phyloP scores from a whole-genome alignment of 2,888 invertebrate species.

The Nomada hirtipes region DNA sequence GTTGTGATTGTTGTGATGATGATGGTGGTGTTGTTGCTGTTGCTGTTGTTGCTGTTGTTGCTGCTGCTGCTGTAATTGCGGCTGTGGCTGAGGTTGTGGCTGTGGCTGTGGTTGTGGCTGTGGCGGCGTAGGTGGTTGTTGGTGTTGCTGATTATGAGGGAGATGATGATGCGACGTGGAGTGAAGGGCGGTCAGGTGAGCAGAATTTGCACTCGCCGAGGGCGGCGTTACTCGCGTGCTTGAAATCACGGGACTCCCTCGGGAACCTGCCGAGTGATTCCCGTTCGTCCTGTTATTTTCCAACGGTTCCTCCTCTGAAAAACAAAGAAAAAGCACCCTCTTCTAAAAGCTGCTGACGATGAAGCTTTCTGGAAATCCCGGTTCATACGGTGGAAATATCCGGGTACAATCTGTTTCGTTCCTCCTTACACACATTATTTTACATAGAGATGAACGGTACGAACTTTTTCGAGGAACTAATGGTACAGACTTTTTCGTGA shows the following conservation, averaged over 20 bases:
- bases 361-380: background rate
- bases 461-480: too few relatives aligned
- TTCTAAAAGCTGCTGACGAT: background rate
- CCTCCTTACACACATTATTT: too few relatives aligned
- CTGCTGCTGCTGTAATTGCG: conserved; percentile 68
- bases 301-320: conserved; percentile 83
- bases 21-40: conserved; percentile 69
- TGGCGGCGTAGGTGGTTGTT: conserved; percentile 63
- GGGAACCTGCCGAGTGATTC: conserved; percentile 74
- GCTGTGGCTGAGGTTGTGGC: conserved; percentile 57
- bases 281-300: conserved; percentile 80
- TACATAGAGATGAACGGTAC: too few relatives aligned
- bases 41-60: conserved; percentile 60
- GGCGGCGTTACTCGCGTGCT: conserved; percentile 78
- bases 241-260: conserved; percentile 79
- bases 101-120: conserved; percentile 44
- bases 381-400: too few relatives aligned
- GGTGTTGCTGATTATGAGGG: conserved; percentile 71
- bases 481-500: too few relatives aligned
- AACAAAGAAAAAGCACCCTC: conserved; percentile 3
- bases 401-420: too few relatives aligned
- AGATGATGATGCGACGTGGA: conserved; percentile 72
- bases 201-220: conserved; percentile 82
- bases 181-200: conserved; percentile 77
- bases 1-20: conserved; percentile 80